Evolutionary conservation across 1,140 invertebrate species (phyloP), one percentile per base, ranked within the genome.

Genomic region (Schlechtendalia chinensis): DNA sequence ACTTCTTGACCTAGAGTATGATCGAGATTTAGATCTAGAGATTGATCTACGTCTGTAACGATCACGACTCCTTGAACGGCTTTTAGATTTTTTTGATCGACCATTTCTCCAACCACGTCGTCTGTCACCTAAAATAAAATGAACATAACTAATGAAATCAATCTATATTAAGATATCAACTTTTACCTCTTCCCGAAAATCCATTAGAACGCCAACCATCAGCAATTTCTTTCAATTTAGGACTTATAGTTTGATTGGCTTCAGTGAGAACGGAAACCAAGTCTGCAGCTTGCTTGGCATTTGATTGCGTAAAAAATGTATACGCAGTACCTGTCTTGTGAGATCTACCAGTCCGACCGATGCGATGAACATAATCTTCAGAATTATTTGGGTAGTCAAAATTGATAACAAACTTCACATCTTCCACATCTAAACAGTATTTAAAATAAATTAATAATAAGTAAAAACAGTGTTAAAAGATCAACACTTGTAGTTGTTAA

Each of bases 391-490:
- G 98, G 87, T 98, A 99, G 88, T 99, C 98, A 86, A 93, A 99
- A 86, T 99, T 99, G 74, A 99, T 96, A 10, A 99, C 98, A 89
- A 95, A 98, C 86, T 98, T 98, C 47, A 99, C 96, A 87, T 99
- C 98, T 86, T 98, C 96, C 11, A 99, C 97, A 89, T 89, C 86
- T 90, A 82, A 79, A 79, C n/a, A 77, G 24, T n/a, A 74, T 59
- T 58, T 58, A 22, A 59, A 39, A 58, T 63, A n/a, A 24, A 61
- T 79, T 47, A 63, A 63, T 19, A 47, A 54, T 29, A 27, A 50
- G 22, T 3, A 47, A 47, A 27, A 17, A 63, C 61, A 58, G 19
- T 79, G 47, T 19, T 45, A 75, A 58, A n/a, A 75, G 56, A 59
- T 75, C 53, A 56, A 75, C 56, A 75, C 29, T 58, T 75, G 72